phyloP scores from a whole-genome alignment of 2,797 vertebrate genomes.

The Xenentodon cancila region DNA sequence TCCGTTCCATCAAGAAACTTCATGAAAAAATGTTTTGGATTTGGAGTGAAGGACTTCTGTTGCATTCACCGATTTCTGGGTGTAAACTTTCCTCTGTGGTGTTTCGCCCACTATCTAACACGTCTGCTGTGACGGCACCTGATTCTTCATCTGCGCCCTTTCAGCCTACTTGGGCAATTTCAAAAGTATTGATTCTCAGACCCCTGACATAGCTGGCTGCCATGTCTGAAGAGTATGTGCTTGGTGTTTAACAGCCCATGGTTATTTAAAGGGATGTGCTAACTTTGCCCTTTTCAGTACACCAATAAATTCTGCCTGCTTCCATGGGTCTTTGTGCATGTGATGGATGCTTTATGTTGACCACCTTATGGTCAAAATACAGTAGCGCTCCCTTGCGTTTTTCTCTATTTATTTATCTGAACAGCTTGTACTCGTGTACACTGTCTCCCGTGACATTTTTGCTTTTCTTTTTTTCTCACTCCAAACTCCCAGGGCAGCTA shows the following conservation, averaged over 20 bases:
- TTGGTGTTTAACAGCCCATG: constrained; percentile 68
- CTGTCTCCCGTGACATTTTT: constrained; percentile 38
- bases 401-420: constrained; percentile 33
- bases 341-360: constrained; percentile 35
- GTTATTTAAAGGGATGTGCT: constrained; percentile 84
- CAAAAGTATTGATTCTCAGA: constrained; percentile 68
- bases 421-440: constrained; percentile 48
- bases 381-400: constrained; percentile 37
- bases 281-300: constrained; percentile 74
- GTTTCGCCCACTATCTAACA: constrained; percentile 22
- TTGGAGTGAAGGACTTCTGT: constrained; percentile 8
- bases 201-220: constrained; percentile 64
- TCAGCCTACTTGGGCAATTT: constrained; percentile 64
- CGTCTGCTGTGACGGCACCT: constrained; percentile 51
- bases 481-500: constrained; percentile 75
- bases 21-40: not conserved
- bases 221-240: constrained; percentile 66
- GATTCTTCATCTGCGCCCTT: constrained; percentile 44
- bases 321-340: constrained; percentile 32
- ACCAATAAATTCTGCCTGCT: constrained; percentile 66
- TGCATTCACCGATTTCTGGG: constrained; percentile 9
- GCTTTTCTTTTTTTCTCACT: constrained; percentile 19
- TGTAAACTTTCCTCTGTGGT: constrained; percentile 31
- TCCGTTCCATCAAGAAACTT: constrained; percentile 16
- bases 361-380: constrained; percentile 41